These are phyloP conservation scores for Bhutanitis thaidina DNA, from an alignment of 2,888 invertebrate species.

Conservation along the genomic window DNA sequence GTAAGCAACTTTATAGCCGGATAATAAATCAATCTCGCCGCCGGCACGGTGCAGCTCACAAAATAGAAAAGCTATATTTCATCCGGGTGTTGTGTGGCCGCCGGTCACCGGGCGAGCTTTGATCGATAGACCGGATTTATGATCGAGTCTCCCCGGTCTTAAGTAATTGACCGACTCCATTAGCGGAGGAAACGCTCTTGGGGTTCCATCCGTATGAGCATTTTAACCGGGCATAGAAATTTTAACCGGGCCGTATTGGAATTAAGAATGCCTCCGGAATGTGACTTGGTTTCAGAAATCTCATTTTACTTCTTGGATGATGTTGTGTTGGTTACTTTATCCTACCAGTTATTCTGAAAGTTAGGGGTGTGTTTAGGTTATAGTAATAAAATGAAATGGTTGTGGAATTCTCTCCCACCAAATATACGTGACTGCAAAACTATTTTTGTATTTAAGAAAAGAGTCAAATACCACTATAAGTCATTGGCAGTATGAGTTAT, in stretches of 20 bases:
- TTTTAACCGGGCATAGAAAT: not conserved
- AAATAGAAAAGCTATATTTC: conserved; percentile 39
- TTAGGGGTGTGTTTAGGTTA: no score
- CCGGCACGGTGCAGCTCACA: conserved; percentile 25
- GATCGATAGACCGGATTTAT: conserved; percentile 74
- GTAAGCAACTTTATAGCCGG: conserved; percentile 26
- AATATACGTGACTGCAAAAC: no score
- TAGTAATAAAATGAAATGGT: no score
- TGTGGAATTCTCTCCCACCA: no score
- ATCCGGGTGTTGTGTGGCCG: conserved; percentile 24
- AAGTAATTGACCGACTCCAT: conserved; percentile 77
- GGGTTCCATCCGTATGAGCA: conserved; percentile 14
- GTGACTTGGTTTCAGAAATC: not conserved
- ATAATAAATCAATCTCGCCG: conserved; percentile 34
- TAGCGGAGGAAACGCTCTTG: conserved; percentile 43
- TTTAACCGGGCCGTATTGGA: not conserved
- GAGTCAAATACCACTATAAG: no score
- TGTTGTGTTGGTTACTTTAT: no score
- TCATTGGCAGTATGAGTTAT: no score
- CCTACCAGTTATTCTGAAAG: no score
- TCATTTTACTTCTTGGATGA: no score
- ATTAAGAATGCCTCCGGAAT: not conserved
- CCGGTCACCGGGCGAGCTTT: conserved; percentile 53
- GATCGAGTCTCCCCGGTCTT: conserved; percentile 69
- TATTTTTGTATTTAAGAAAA: no score